These are phyloP conservation scores for Halcyon malimbica DNA, from an alignment of 2,113 vertebrate species.

Conservation along the genomic window DNA sequence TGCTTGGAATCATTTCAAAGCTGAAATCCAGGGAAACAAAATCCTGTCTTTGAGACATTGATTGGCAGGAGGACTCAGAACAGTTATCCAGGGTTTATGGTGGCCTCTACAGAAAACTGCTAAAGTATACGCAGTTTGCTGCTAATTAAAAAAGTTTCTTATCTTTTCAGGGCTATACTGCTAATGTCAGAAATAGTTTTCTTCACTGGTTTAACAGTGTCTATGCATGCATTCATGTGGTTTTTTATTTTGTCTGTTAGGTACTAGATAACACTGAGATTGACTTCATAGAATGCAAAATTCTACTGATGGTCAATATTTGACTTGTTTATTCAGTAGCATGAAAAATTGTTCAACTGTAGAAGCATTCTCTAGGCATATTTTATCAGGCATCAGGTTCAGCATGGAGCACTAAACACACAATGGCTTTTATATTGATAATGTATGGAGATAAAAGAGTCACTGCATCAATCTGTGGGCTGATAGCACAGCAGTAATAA, in stretches of 20 bases:
- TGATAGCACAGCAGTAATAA: neutral
- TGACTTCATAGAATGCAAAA: neutral
- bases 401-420: neutral
- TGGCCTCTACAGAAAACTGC: neutral
- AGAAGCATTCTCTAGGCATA: neutral
- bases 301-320: neutral
- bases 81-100: neutral
- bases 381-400: neutral
- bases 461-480: neutral
- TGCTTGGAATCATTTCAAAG: neutral
- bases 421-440: neutral
- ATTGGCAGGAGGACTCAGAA: neutral
- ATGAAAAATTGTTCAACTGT: neutral
- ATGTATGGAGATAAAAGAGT: neutral
- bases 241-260: neutral
- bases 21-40: conserved; percentile 34
- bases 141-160: neutral
- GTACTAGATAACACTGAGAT: neutral
- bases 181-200: neutral
- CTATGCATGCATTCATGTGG: neutral
- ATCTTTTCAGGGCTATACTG: neutral
- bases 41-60: neutral
- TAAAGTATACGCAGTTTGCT: neutral
- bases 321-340: neutral
- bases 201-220: neutral